Conservation (phyloP, 37 sponge, comb jelly and placozoan species). For the Diacarnus erythraeanus region DNA sequence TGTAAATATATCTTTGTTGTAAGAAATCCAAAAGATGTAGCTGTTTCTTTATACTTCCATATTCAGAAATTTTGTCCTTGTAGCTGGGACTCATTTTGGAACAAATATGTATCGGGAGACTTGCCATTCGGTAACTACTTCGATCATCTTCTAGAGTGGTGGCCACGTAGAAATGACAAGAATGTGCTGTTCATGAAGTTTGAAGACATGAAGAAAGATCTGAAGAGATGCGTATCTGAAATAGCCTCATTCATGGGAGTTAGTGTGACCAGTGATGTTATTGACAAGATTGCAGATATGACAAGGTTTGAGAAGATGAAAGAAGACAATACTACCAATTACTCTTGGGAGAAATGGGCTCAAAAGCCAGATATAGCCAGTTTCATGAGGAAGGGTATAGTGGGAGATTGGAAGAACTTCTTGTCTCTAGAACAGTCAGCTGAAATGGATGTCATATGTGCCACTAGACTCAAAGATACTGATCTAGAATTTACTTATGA, state of each 20-base stretch:
- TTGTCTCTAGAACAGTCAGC: conserved; percentile 37
- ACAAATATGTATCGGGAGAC: not conserved
- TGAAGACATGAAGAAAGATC: conserved; percentile 69
- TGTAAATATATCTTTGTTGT: conserved; percentile 69
- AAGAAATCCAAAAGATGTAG: conserved; percentile 72
- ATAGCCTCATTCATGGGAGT: conserved; percentile 36
- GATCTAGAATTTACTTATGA: not conserved
- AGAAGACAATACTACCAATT: conserved; percentile 23
- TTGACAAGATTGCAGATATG: conserved; percentile 17
- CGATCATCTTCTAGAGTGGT: conserved; percentile 61
- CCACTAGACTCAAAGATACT: not conserved
- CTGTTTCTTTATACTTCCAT: conserved; percentile 48
- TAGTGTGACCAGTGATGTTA: conserved; percentile 14
- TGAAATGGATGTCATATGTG: conserved; percentile 35
- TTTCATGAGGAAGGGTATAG: conserved; percentile 51
- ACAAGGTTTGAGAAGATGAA: conserved; percentile 53
- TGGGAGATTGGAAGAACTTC: conserved; percentile 65
- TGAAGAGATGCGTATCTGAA: not conserved
- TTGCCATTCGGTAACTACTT: conserved; percentile 52
- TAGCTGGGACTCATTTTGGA: not conserved
- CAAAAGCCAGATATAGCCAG: not conserved
- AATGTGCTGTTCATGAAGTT: conserved; percentile 62
- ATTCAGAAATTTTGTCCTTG: too few relatives aligned
- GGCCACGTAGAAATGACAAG: conserved; percentile 29
- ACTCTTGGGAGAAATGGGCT: not conserved